Evolutionary conservation across 1,140 invertebrate species (phyloP), one percentile per base, ranked within the genome.

Genomic region (Drosophila teissieri): DNA sequence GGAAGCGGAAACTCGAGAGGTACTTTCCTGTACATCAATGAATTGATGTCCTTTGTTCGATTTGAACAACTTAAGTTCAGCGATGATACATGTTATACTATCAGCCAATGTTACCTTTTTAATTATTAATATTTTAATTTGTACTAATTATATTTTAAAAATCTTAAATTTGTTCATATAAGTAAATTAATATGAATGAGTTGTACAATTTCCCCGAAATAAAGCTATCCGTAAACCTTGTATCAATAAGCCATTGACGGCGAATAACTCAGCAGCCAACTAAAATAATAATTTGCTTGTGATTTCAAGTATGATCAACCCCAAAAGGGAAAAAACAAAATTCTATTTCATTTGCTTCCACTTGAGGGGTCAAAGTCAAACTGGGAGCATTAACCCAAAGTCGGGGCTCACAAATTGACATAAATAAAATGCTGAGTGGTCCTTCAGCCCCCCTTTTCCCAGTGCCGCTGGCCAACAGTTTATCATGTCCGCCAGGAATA

Each of bases 401-500:
- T 73, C 75, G 67, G 72, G 63, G 74, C 83, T 75, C 70, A 68
- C 78, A 90, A 89, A 88, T 91, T 91, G 88, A 84, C 88, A 88
- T 72, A 91, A 91, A 89, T 85, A 80, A 86, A 88, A 83, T 61
- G 67, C 70, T 70, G 52, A 81, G 73, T 84, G 62, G 55, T 42
- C 63, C 61, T 53, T 60, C 34, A 34, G 12, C 22, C 31, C 51
- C 27, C 34, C 6, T 45, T 34, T 40, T 34, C 48, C 42, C 40
- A 55, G 62, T 49, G 67, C 53, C 77, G 48, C 46, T 65, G 74
- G 63, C 75, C 63, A 60, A 64, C 75, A 85, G 90, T 91, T 91
- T 91, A 91, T 91, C 90, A 91, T 89, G 82, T 91, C 90, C 89
- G 82, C 81, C 89, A 91, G 90, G 90, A 91, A 86, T 91, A 90